Evolutionary conservation across 2,797 vertebrate species (phyloP), one percentile per base, ranked within the genome.

Genomic region (Thamnophis elegans): DNA sequence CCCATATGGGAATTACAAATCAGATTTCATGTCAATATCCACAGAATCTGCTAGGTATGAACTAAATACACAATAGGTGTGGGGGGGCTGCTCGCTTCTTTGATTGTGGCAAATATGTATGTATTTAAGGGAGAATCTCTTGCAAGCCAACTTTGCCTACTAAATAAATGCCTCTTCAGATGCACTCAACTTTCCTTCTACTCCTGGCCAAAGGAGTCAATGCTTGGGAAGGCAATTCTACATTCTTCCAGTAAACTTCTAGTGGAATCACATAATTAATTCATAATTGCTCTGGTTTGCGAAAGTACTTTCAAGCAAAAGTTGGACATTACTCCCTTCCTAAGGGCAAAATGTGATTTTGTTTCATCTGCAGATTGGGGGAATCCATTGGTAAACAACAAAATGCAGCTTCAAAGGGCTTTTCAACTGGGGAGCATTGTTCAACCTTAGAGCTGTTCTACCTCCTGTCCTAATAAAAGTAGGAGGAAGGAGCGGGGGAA

Each of bases 381-480:
- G 94, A 94, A 95, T 93, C 93, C 93, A 54, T 94, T 7, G 1
- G 95, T 95, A 96, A 96, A 96, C 93, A 95, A 92, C 91, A 59
- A 93, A 68, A 90, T 95, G 94, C 88, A 65, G 94, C 95, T 95
- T 95, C 96, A 95, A 92, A 96, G 95, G 20, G 68, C 96, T 93
- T 95, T 94, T 94, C 95, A 94, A 93, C 94, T 78, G 1, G 0
- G 13, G 47, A 0, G 58, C 94, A 96, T 95, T 95, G 95, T 95
- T 96, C 94, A 36, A 90, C 85, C 92, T 93, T 22, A 87, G 93
- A 95, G 95, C 94, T 0, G 47, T n/a, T 88, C 96, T 95, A 94
- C 95, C 94, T 96, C 55, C 86, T 94, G 94, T 95, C 93, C 92
- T 94, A 93, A 95, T 96, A 94, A 95, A 96, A 95, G 96, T 95